Base-by-base conservation (phyloP, 1,140 invertebrate species). In the Eubasilissa regina region DNA sequence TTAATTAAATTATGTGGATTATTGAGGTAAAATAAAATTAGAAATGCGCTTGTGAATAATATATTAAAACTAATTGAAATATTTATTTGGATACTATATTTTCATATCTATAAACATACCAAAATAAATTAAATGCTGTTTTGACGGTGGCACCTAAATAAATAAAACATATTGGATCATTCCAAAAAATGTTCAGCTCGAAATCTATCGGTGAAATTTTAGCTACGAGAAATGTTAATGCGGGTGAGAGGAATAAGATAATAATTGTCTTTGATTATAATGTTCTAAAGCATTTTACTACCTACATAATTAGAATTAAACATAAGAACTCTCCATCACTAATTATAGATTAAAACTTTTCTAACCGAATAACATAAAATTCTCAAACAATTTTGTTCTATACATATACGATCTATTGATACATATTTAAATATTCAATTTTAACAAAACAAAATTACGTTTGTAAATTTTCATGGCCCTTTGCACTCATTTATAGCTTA, bases 1-100 rank as follows among this genome's bases (percentile, higher is more conserved):
- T 68, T 64, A 25, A 44, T 44, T 25, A 70, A 13, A 70, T 19
- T 53, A 47, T 48, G 19, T 64, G 60, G 66, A 70, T 70, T 70
- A 70, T n/a, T 70, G 66, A 48, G 66, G 66, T 47, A 70, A 70
- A 70, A 64, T 64, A 25, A 44, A 43, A 64, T 64, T 64, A 64
- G 60, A 64, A 64, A 64, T 64, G 60, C 60, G 13, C 12, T 64
- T 44, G 35, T n/a, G 60, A 43, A n/a, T 64, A 64, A 17, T 35
- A 51, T 15, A 45, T 68, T 68, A 68, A 47, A 48, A 68, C 64
- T 68, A 68, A 68, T 21, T 21, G 43, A 68, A 68, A 68, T 68
- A 45, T 68, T 68, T 21, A 47, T 68, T 64, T 47, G n/a, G 64
- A 47, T 68, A 45, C 35, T 68, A 68, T 10, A 25, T 21, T 62